A percentile compares a stretch with the other conserved stretches of the same genome.
phyloP scores from a whole-genome alignment of 2,797 vertebrate genomes.

The Xiphophorus birchmanni region DNA sequence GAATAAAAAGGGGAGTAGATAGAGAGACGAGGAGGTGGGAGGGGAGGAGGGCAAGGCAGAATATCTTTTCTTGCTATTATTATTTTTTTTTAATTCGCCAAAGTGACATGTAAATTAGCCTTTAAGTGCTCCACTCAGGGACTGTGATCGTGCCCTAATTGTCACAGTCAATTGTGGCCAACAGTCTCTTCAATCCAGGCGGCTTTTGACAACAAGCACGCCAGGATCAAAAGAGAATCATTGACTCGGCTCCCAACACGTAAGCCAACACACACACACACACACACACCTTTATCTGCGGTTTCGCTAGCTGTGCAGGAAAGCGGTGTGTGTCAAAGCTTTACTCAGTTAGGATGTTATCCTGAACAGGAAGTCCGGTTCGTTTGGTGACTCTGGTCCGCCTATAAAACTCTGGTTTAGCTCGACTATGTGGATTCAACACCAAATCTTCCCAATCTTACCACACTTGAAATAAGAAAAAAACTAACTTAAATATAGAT shows the following conservation, averaged over 20 bases:
- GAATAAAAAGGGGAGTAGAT: slow-evolving; percentile 67
- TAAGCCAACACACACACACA: slow-evolving; percentile 58
- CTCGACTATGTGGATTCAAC: no score
- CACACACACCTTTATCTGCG: slow-evolving; percentile 85
- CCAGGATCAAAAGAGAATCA: slow-evolving; percentile 94
- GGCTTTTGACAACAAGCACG: slow-evolving; percentile 94
- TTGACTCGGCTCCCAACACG: slow-evolving; percentile 78
- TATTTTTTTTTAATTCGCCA: slow-evolving; percentile 87
- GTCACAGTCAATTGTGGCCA: slow-evolving; percentile 99
- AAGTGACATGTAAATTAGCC: slow-evolving; percentile 99
- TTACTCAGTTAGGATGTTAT: slow-evolving; percentile 43
- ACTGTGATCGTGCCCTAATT: slow-evolving; percentile 98
- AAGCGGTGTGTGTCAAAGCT: slow-evolving; percentile 80
- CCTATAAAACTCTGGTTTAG: no score
- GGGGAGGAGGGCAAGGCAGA: slow-evolving; percentile 79
- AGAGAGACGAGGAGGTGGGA: slow-evolving; percentile 35
- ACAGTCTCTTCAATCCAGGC: slow-evolving; percentile 97
- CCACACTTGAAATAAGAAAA: no score
- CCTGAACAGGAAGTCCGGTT: not conserved
- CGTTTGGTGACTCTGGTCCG: no score
- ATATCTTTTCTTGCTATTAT: slow-evolving; percentile 85
- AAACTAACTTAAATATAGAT: no score
- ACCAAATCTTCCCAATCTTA: no score
- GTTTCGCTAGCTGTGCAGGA: slow-evolving; percentile 83
- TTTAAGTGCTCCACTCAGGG: slow-evolving; percentile 96